A percentile compares a stretch with the other conserved stretches of the same genome.
These are phyloP conservation scores for Petrosia ficiformis DNA, from an alignment of 37 sponge, comb jelly and placozoan genomes.

Conservation along the genomic window DNA sequence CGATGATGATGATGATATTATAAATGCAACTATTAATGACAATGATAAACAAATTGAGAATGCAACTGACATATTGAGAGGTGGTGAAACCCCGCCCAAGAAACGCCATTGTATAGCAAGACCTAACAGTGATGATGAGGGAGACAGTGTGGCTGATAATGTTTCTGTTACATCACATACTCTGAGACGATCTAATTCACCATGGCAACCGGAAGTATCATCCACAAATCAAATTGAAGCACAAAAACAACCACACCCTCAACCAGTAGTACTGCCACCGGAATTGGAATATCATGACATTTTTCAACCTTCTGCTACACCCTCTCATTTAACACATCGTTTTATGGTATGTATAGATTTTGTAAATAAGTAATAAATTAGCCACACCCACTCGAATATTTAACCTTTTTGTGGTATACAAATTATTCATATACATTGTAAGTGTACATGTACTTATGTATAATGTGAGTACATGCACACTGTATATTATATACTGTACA, in stretches of 20 bases:
- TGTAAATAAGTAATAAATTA: no score
- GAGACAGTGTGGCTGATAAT: not conserved
- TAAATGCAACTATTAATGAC: not conserved
- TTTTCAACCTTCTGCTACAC: constrained; percentile 32
- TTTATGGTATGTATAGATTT: constrained; percentile 21
- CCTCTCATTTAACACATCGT: not conserved
- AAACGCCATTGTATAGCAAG: constrained; percentile 9
- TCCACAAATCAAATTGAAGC: no score
- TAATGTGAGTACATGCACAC: no score
- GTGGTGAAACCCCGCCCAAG: constrained; percentile 4
- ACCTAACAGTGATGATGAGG: not conserved
- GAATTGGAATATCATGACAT: constrained; percentile 33
- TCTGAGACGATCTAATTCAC: no score
- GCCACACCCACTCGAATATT: no score
- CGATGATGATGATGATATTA: not conserved
- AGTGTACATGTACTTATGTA: no score
- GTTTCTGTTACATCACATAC: not conserved
- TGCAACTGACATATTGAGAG: not conserved
- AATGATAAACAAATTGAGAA: not conserved
- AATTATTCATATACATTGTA: no score
- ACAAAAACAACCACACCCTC: no score
- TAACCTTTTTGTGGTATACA: no score
- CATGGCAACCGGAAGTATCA: no score
- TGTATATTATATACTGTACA: no score
- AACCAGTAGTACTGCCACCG: no score